These are phyloP conservation scores for Platyrinchus mystaceus DNA, from an alignment of 2,797 vertebrate genomes.

Conservation along the genomic window DNA sequence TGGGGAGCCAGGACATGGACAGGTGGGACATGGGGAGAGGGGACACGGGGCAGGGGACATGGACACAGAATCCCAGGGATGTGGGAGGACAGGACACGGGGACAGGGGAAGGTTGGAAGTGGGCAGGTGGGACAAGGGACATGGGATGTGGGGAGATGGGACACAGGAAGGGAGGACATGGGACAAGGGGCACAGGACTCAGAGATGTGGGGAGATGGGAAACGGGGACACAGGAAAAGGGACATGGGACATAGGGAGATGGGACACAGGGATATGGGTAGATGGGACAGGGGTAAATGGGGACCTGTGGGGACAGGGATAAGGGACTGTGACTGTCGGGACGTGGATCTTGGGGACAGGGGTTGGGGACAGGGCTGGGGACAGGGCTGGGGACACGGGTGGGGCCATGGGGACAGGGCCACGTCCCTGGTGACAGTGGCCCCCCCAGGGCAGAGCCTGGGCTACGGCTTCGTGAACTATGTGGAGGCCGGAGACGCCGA, in stretches of 20 bases:
- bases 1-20: too few relatives aligned
- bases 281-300: neutral
- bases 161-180: neutral
- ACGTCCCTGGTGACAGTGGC: neutral
- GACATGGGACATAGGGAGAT: too few relatives aligned
- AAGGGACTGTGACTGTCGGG: neutral
- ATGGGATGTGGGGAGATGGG: too few relatives aligned
- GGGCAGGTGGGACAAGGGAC: neutral
- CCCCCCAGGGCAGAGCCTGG: slow-evolving; percentile 90
- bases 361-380: neutral
- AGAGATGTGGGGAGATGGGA: neutral
- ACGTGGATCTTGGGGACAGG: fast-evolving
- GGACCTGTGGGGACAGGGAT: neutral
- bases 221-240: too few relatives aligned
- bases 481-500: slow-evolving; percentile 95
- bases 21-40: neutral
- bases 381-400: too few relatives aligned
- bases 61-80: neutral
- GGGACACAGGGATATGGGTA: too few relatives aligned
- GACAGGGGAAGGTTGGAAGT: too few relatives aligned
- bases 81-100: neutral
- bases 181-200: neutral
- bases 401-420: neutral
- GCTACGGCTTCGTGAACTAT: slow-evolving; percentile 97
- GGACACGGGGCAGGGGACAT: neutral